These are phyloP conservation scores for Macaria liturata DNA, from an alignment of 2,888 invertebrate species.

Conservation along the genomic window DNA sequence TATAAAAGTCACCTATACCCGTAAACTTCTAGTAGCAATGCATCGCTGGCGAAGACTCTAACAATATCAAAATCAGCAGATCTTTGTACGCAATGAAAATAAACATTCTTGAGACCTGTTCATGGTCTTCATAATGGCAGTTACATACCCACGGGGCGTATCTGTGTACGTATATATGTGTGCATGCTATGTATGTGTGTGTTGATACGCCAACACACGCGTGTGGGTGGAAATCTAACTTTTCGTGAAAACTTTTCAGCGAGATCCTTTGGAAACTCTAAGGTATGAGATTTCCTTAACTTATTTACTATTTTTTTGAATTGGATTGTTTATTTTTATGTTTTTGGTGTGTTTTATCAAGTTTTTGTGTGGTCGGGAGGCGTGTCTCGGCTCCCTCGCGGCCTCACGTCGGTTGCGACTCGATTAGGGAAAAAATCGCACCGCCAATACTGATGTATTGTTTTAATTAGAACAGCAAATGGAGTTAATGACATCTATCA, in stretches of 20 bases:
- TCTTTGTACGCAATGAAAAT: slow-evolving; percentile 50
- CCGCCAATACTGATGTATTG: slow-evolving; percentile 51
- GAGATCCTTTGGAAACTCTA: slow-evolving; percentile 33
- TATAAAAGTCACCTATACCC: too few relatives aligned
- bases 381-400: slow-evolving; percentile 73
- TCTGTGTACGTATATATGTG: slow-evolving; percentile 43
- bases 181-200: slow-evolving; percentile 41
- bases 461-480: slow-evolving; percentile 52
- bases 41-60: slow-evolving; percentile 40
- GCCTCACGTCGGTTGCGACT: slow-evolving; percentile 66
- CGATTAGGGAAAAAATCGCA: slow-evolving; percentile 68
- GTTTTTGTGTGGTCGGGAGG: slow-evolving; percentile 45
- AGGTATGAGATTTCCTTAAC: slow-evolving; percentile 20
- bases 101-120: slow-evolving; percentile 45
- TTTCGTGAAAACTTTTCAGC: slow-evolving; percentile 56
- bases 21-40: slow-evolving; percentile 6
- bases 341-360: slow-evolving; percentile 8
- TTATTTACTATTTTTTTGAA: not conserved
- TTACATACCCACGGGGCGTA: slow-evolving; percentile 48
- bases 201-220: slow-evolving; percentile 38
- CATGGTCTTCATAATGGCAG: slow-evolving; percentile 48
- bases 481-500: slow-evolving; percentile 18
- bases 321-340: not conserved
- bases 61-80: slow-evolving; percentile 18
- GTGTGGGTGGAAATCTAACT: slow-evolving; percentile 54